Conservation (phyloP, 2,888 invertebrate genomes). For the Ophion obscuratus region DNA sequence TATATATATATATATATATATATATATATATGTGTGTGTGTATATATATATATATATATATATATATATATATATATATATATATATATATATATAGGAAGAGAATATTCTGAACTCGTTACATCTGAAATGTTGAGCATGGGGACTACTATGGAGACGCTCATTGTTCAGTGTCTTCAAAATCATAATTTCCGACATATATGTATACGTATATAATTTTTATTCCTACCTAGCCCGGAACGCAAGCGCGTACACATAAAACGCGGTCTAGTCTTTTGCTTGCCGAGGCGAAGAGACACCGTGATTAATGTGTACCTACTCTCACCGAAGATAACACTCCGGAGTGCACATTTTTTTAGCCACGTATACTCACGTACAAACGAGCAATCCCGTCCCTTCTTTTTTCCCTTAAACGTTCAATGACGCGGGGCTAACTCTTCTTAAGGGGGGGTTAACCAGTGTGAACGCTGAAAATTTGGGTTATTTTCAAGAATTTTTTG, state of each 20-base stretch:
- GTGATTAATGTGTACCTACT: slow-evolving; percentile 53
- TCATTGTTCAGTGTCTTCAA: no score
- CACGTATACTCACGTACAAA: background rate
- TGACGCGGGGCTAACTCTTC: slow-evolving; percentile 69
- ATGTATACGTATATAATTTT: background rate
- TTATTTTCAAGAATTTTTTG: no score
- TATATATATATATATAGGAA: no score
- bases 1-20: background rate
- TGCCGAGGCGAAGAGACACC: background rate
- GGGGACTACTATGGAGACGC: no score
- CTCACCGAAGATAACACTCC: slow-evolving; percentile 23
- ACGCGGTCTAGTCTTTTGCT: slow-evolving; percentile 11
- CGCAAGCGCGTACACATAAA: background rate
- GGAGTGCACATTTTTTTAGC: background rate
- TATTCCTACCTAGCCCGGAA: background rate
- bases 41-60: no score
- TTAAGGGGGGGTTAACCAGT: slow-evolving; percentile 57
- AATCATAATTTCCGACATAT: background rate
- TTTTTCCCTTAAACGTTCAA: slow-evolving; percentile 69
- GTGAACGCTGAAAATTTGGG: no score
- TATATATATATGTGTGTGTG: no score
- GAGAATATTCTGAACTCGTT: no score
- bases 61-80: background rate
- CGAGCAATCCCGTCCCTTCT: slow-evolving; percentile 48
- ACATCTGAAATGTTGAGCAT: no score